Base-by-base conservation (phyloP, 2,113 vertebrate genomes). In the Eretmochelys imbricata region DNA sequence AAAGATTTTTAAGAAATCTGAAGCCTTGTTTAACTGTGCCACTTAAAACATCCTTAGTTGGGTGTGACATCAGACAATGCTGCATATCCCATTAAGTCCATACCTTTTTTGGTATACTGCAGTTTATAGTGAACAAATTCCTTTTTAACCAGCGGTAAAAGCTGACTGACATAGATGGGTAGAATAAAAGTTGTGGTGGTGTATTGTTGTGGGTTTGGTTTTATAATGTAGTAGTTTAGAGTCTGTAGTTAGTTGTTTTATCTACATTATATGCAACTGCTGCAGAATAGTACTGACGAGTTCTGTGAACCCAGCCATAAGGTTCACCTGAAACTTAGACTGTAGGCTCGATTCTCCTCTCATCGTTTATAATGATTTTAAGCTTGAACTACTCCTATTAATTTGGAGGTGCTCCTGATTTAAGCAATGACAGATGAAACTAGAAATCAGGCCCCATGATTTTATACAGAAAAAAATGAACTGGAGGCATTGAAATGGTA, bases 341-440 rank as follows among this genome's bases (percentile, higher is more conserved):
- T 91, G n/a, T 82, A 55, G 54, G 31, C 75, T 79, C 1, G 2
- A 76, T 46, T 38, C 22, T 49, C 35, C 31, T 55, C 25, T 29
- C 24, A 12, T 38, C 89, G 22, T 72, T 19, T 4, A 35, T 65
- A 24, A 50, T 82, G 31, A 27, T 7, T 84, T 86, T 93, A n/a
- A 91, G 91, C 65, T 3, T 6, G 2, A 48, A 85, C 54, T 79
- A 84, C 51, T 82, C 10, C 12, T 6, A 10, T 22, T 48, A 57
- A 20, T 6, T 79, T 13, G 75, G 76, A 72, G 24, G 17, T 87
- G 1, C 20, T 16, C 24, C 10, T 2, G 11, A 48, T 29, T 87
- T 38, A 25, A 42, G 59, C 7, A 87, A 35, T 49, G 51, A 90
- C 93, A 91, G 87, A 48, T 90, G 89, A 92, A 96, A 89, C 49